Conservation (phyloP, 2,113 vertebrate species). For the Psittacula cyanocephala region DNA sequence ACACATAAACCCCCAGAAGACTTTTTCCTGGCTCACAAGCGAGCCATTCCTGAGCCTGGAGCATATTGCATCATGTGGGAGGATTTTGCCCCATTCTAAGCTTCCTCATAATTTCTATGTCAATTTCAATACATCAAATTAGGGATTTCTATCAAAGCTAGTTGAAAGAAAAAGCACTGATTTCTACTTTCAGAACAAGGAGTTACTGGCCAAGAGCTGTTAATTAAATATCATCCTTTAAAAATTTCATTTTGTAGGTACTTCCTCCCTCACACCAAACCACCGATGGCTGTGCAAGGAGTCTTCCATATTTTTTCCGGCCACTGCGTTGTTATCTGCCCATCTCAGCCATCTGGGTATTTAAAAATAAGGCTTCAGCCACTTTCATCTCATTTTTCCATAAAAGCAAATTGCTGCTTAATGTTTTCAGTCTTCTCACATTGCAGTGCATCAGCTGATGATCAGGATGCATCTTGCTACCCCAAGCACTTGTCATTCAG, state of each 20-base stretch:
- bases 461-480: neutral
- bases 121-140: slow-evolving; percentile 3
- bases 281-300: neutral
- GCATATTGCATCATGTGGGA: slow-evolving; percentile 10
- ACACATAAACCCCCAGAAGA: neutral
- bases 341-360: neutral
- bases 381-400: neutral
- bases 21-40: neutral
- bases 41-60: neutral
- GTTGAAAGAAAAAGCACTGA: neutral
- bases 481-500: neutral
- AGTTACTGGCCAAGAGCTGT: neutral
- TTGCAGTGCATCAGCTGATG: neutral
- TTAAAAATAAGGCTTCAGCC: neutral
- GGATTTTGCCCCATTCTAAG: neutral
- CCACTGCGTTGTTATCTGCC: neutral
- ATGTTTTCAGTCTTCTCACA: neutral
- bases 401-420: neutral
- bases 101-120: slow-evolving; percentile 13
- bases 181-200: neutral
- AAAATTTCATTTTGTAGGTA: neutral
- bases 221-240: neutral
- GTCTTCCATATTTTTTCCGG: neutral
- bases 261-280: neutral
- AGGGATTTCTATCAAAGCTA: neutral